Evolutionary conservation across 64 coral and sea anemone genomes (phyloP), one percentile per base, ranked within the genome.

Genomic region (Actinia equina): DNA sequence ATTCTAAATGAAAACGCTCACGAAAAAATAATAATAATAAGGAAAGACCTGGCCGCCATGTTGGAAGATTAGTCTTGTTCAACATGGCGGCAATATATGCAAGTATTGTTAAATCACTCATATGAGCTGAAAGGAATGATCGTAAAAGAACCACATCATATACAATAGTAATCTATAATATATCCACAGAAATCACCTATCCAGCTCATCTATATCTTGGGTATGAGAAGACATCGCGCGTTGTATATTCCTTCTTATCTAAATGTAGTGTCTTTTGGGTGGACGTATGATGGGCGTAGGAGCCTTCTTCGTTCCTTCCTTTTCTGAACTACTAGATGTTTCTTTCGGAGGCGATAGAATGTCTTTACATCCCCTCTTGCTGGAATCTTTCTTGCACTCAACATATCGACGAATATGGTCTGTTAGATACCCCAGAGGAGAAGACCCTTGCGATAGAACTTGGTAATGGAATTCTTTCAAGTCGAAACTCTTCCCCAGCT

Each of bases 391-490:
- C 6, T 17, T 44, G 44, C 89, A 91, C 54, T 51, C 43, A 0
- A 91, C 84, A 13, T 91, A 91, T 56, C 77, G 59, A 18, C 52
- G 11, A 18, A 91, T 43, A 85, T 91, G 89, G 37, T 91, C 89
- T 15, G 19, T 5, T n/a, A 91, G 52, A n/a, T 91, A 91, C 2
- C 80, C 89, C 4, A 91, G 76, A 1, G 89, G 89, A 1, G 89
- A 91, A 2, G 89, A 91, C 0, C 89, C 89, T 44, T 91, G 89
- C 0, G 57, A 58, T 15, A 91, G 89, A 53, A 91, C 92, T 88
- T 98, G 96, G 51, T 90, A 98, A 71, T 91, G 89, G 22, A 91
- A 91, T 79, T 91, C 89, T 12, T 44, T 84, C n/a, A 91, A 56
- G 57, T 77, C 60, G 53, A 91, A 91, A 5, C 63, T 26, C 4